These are phyloP conservation scores for Caenorhabditis angaria DNA, from an alignment of 2,888 invertebrate species.

Conservation along the genomic window DNA sequence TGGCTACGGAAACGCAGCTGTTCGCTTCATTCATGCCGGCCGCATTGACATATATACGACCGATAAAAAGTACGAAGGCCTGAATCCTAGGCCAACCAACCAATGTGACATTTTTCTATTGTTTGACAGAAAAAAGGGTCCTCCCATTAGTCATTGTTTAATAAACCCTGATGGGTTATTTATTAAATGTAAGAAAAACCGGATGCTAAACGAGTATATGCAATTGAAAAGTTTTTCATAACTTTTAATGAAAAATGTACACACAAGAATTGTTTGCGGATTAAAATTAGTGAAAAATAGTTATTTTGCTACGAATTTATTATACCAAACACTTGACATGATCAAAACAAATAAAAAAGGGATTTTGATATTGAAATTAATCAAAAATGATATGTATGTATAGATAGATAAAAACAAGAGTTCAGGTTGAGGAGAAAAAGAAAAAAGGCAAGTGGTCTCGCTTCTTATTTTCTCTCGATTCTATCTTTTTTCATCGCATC, in stretches of 20 bases:
- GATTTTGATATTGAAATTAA: constrained; percentile 25
- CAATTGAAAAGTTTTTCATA: background rate
- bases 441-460: constrained; percentile 11
- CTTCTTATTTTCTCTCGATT: constrained; percentile 10
- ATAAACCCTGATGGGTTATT: background rate
- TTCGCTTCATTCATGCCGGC: background rate
- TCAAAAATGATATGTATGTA: no score
- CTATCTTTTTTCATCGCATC: constrained; percentile 13
- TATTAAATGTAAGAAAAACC: background rate
- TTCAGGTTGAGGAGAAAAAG: background rate
- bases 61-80: constrained; percentile 4
- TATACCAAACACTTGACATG: constrained; percentile 18
- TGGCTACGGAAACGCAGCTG: constrained; percentile 4
- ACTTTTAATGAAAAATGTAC: background rate
- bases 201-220: background rate
- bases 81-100: no score
- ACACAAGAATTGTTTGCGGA: background rate
- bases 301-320: background rate
- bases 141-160: background rate
- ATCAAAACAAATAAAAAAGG: constrained; percentile 20
- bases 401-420: background rate
- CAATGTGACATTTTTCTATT: background rate
- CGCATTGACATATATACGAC: background rate
- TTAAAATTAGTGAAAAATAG: background rate
- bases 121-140: background rate